phyloP scores from a whole-genome alignment of 2,113 vertebrate species.

The Merops nubicus region DNA sequence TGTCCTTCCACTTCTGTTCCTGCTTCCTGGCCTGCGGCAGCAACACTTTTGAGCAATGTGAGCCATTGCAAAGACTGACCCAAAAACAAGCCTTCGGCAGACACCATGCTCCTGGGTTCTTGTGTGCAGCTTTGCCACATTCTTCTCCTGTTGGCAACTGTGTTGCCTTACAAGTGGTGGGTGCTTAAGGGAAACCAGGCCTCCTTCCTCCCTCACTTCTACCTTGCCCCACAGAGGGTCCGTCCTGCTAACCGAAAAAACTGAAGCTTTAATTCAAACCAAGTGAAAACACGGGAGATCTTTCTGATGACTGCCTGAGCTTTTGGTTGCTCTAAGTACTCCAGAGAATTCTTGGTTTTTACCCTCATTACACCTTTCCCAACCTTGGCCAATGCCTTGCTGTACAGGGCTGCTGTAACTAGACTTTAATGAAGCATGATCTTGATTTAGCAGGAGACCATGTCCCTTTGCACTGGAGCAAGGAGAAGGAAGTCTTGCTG shows the following conservation, averaged over 20 bases:
- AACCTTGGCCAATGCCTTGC: not conserved
- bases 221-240: not conserved
- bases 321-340: not conserved
- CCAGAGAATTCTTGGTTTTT: not conserved
- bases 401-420: not conserved
- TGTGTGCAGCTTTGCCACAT: accelerated
- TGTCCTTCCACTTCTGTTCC: not conserved
- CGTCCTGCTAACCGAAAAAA: not conserved
- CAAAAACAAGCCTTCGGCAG: not conserved
- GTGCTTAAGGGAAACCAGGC: not conserved
- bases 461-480: not conserved
- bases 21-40: not conserved
- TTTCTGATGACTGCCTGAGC: not conserved
- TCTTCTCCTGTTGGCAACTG: not conserved
- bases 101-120: not conserved
- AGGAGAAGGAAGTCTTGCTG: not conserved
- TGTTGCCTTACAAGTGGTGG: not conserved
- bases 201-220: not conserved
- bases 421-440: not conserved
- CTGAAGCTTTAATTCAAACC: not conserved
- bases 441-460: not conserved
- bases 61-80: not conserved
- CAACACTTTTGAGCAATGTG: no score
- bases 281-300: not conserved
- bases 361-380: not conserved